Evolutionary conservation across 2,797 vertebrate species (phyloP), one percentile per base, ranked within the genome.

Genomic region (Muscicapa comitata): DNA sequence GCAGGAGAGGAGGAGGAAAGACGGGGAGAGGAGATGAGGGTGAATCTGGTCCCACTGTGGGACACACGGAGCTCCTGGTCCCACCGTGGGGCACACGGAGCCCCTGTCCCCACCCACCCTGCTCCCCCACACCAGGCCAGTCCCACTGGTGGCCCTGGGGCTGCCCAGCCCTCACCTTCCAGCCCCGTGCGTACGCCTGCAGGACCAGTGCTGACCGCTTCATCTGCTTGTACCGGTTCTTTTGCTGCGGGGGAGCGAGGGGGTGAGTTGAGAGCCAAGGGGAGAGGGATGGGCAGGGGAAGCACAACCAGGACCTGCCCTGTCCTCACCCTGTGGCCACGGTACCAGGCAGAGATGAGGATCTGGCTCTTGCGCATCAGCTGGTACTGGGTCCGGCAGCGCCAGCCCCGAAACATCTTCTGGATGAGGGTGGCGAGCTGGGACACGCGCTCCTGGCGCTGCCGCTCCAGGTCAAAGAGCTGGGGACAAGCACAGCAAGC

Each of bases 331-430:
- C 2, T 6, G 38, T 97, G 96, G 74, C 98, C 96, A 37, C 98
- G 97, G 94, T 97, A 98, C 97, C 98, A 98, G 63, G 98, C 95
- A 0, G 98, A 97, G 91, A 98, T 98, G 86, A 97, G 5, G 81
- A 98, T 98, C 94, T 98, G 98, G 86, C 98, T 98, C 90, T 97
- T 98, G 79, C 97, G 98, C 97, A 98, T 98, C 54, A 86, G 96
- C 75, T 96, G 98, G 95, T 96, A 98, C 45, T 61, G 78, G 13
- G 54, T 90, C 7, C 98, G 95, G 82, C 97, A 97, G 81, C 82
- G 94, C 98, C 98, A 98, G 72, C 98, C 98, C 18, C 98, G 97
- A 17, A 97, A 97, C 0, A 4, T 28, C 93, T 97, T 98, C 97
- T 98, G 98, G 68, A 98, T 98, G 77, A 98, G 93, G 4, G 91